A percentile compares a stretch with the other conserved stretches of the same genome.
Conservation (phyloP, 2,113 vertebrate genomes). For the Cygnus atratus region DNA sequence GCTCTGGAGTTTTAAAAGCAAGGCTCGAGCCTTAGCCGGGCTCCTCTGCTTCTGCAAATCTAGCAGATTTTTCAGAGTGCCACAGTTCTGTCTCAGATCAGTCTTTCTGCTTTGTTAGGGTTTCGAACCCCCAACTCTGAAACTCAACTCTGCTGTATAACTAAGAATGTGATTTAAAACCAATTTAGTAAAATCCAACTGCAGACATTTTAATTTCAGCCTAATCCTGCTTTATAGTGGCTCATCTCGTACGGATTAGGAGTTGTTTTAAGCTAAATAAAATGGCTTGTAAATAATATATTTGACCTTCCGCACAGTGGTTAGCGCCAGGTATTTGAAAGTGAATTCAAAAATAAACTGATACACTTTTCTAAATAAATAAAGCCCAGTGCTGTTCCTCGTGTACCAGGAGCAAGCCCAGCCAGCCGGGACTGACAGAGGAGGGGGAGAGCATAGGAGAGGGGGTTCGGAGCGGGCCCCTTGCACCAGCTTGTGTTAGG, state of each 20-base stretch:
- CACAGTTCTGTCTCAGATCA: background rate
- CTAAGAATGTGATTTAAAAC: conserved; percentile 34
- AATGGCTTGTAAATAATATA: background rate
- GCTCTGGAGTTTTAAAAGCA: background rate
- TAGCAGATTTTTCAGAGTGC: background rate
- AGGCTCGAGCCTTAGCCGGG: background rate
- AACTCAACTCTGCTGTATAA: background rate
- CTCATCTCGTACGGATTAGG: conserved; percentile 28
- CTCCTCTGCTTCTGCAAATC: background rate
- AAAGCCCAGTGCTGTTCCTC: background rate
- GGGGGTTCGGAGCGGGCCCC: background rate
- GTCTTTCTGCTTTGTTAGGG: background rate
- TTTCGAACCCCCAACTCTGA: background rate
- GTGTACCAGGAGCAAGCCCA: background rate
- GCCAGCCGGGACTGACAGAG: background rate
- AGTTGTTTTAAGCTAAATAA: conserved; percentile 17
- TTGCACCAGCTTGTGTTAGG: background rate
- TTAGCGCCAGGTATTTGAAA: background rate
- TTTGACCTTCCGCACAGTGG: background rate
- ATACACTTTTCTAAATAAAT: background rate
- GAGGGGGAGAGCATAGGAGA: background rate
- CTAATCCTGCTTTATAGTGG: background rate
- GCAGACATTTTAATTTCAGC: conserved; percentile 48
- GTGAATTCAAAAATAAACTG: background rate
- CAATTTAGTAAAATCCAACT: conserved; percentile 35